Conservation (phyloP, 2,113 vertebrate genomes). For the Oreochromis aureus region DNA sequence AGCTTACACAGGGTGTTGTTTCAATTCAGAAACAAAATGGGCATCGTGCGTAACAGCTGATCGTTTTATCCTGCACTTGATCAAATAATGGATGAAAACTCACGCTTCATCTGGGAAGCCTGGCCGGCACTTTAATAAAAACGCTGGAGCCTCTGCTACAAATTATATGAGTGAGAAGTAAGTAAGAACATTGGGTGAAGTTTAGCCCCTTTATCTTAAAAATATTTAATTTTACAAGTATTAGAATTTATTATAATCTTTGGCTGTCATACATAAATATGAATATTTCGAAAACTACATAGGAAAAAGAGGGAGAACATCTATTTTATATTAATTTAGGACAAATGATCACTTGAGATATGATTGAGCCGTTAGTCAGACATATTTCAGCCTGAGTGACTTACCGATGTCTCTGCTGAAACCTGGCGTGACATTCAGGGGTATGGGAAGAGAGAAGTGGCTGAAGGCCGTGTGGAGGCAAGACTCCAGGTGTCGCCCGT, state of each 20-base stretch:
- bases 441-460: constrained; percentile 93
- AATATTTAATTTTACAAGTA: background rate
- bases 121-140: background rate
- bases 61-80: background rate
- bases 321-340: background rate
- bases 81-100: background rate
- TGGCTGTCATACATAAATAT: background rate
- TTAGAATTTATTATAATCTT: background rate
- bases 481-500: constrained; percentile 90
- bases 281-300: background rate
- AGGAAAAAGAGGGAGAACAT: background rate
- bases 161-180: background rate
- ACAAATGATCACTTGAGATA: background rate
- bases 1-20: background rate
- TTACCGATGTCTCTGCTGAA: constrained; percentile 92
- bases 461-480: constrained; percentile 93
- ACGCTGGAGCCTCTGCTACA: background rate
- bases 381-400: background rate
- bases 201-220: background rate
- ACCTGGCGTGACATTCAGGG: constrained; percentile 88
- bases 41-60: background rate
- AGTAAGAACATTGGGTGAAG: background rate
- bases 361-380: background rate
- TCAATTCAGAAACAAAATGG: background rate
- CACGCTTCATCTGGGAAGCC: background rate